These are phyloP conservation scores for Mellilla xanthometata DNA, from an alignment of 2,888 invertebrate genomes.

Conservation along the genomic window DNA sequence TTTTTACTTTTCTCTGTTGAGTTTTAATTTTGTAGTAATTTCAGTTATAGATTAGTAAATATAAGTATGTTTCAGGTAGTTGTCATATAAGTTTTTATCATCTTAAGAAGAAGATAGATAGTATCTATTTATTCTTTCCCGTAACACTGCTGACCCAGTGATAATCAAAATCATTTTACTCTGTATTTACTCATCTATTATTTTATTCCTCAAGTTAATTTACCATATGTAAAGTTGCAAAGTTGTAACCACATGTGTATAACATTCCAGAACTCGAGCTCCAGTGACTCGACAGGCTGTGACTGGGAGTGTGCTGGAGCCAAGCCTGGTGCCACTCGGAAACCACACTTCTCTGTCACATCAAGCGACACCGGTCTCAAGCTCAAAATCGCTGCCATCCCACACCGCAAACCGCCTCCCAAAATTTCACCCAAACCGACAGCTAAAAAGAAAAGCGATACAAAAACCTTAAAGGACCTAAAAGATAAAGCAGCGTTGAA, in stretches of 20 bases:
- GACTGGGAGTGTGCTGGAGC: conserved; percentile 70
- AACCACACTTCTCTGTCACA: conserved; percentile 84
- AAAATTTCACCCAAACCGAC: conserved; percentile 61
- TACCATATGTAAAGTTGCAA: too few species aligned
- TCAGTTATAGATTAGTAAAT: too few species aligned
- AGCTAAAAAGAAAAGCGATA: conserved; percentile 61
- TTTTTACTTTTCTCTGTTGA: too few species aligned
- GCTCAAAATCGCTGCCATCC: conserved; percentile 84
- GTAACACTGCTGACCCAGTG: too few species aligned
- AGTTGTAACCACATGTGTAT: neutral
- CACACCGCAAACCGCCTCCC: conserved; percentile 65
- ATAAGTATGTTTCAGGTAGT: too few species aligned
- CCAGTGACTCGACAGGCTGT: conserved; percentile 67
- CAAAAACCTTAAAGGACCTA: conserved; percentile 40
- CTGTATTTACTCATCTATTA: too few species aligned
- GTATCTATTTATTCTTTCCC: too few species aligned
- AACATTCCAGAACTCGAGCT: conserved; percentile 65
- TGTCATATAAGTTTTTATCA: too few species aligned
- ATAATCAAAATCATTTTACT: too few species aligned
- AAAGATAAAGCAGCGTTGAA: conserved; percentile 44
- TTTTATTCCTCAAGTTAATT: too few species aligned
- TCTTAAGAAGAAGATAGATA: too few species aligned
- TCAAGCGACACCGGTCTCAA: conserved; percentile 84
- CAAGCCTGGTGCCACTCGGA: conserved; percentile 57
- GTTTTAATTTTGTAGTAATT: too few species aligned